phyloP scores from a whole-genome alignment of 1,140 invertebrate species.

The Hestina assimilis region DNA sequence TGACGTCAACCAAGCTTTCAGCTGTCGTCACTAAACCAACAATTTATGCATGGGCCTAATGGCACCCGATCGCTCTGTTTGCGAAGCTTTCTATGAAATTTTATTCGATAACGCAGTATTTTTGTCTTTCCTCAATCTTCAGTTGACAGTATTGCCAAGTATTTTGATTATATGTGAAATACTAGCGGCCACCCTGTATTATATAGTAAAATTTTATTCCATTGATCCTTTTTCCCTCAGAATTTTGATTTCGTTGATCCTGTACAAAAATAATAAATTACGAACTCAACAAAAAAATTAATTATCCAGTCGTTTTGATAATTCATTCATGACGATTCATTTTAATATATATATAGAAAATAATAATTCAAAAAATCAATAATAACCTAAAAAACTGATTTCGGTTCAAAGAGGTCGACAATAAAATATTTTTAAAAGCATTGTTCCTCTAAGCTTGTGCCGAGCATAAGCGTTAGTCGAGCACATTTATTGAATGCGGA shows the following conservation, averaged over 20 bases:
- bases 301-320: no score
- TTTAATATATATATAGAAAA: no score
- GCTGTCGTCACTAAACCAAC: conserved; percentile 64
- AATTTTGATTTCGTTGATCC: no score
- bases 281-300: no score
- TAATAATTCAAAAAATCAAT: no score
- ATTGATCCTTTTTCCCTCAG: no score
- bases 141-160: conserved; percentile 52
- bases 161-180: no score
- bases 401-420: neutral
- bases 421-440: neutral
- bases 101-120: conserved; percentile 62
- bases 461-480: conserved; percentile 15
- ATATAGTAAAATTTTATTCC: no score
- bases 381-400: no score
- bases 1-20: conserved; percentile 2
- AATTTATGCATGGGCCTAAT: conserved; percentile 75
- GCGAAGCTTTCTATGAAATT: conserved; percentile 75
- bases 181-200: no score
- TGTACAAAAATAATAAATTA: no score
- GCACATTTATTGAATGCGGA: conserved; percentile 35
- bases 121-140: conserved; percentile 36
- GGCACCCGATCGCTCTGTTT: conserved; percentile 68
- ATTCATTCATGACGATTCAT: no score
- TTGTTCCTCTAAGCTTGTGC: neutral